Conservation (phyloP, 2,888 invertebrate species). For the Abrostola tripartita region DNA sequence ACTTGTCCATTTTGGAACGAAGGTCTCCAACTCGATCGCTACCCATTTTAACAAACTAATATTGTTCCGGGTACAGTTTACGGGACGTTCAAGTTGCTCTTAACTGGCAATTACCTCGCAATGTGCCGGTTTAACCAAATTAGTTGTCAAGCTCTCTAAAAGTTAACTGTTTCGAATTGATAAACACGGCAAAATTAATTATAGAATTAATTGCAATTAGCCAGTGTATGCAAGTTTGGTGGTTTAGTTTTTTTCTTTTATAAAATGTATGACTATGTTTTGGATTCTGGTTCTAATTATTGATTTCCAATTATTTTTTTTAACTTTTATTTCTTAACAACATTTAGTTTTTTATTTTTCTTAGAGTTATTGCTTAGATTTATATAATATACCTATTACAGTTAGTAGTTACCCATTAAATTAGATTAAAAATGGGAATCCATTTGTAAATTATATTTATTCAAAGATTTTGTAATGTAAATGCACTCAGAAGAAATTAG, state of each 20-base stretch:
- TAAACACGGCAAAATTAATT: constrained; percentile 3
- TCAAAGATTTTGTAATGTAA: too few species aligned
- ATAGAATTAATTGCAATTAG: not conserved
- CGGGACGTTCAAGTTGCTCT: constrained; percentile 28
- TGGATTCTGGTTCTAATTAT: too few species aligned
- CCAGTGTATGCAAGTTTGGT: too few species aligned
- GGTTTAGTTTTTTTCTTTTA: too few species aligned
- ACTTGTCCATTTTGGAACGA: constrained; percentile 66
- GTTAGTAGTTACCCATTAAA: too few species aligned
- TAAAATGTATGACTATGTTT: too few species aligned
- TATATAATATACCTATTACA: too few species aligned
- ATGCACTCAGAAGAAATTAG: too few species aligned
- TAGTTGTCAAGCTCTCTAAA: constrained; percentile 43
- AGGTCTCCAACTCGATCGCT: constrained; percentile 53
- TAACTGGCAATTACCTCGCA: constrained; percentile 46
- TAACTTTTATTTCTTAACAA: not conserved
- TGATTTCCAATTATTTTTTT: too few species aligned
- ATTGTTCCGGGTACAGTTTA: constrained; percentile 51
- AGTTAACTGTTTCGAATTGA: constrained; percentile 28
- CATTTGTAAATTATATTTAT: too few species aligned
- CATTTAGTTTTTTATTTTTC: not conserved
- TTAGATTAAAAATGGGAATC: too few species aligned
- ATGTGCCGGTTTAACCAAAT: constrained; percentile 42
- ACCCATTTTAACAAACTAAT: constrained; percentile 58
- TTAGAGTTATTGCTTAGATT: too few species aligned